phyloP scores from a whole-genome alignment of 30 jellyfish, hydroid and myxozoan species.

The Chrysaora quinquecirrha region DNA sequence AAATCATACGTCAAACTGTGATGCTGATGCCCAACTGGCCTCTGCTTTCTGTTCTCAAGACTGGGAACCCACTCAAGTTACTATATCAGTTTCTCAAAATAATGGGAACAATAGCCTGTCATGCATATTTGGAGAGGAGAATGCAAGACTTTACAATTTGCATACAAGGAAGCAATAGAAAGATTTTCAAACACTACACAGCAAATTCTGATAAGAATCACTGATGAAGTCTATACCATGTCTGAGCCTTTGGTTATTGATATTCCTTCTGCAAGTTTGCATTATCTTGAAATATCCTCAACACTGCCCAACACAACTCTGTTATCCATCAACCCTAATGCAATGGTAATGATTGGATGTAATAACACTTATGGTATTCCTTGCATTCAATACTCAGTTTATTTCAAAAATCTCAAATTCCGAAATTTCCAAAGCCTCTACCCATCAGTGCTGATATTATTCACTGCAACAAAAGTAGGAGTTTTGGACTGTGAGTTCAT shows the following conservation, averaged over 20 bases:
- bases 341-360: slow-evolving; percentile 59
- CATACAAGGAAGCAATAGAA: slow-evolving; percentile 19
- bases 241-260: slow-evolving; percentile 33
- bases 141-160: slow-evolving; percentile 72
- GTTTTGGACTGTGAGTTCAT: slow-evolving; percentile 35
- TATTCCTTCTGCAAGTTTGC: slow-evolving; percentile 1
- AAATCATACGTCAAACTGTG: no score
- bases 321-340: slow-evolving; percentile 14
- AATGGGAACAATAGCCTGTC: background rate
- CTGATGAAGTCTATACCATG: slow-evolving; percentile 38
- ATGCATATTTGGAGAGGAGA: background rate
- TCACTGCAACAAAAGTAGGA: slow-evolving; percentile 17
- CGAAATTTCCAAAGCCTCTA: slow-evolving; percentile 34
- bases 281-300: background rate
- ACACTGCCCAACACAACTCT: slow-evolving; percentile 21
- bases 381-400: slow-evolving; percentile 37
- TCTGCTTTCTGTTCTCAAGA: no score
- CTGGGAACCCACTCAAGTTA: background rate
- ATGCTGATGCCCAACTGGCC: no score
- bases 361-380: slow-evolving; percentile 1
- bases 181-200: slow-evolving; percentile 15
- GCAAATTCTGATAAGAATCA: background rate
- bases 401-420: slow-evolving; percentile 37
- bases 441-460: slow-evolving; percentile 68
- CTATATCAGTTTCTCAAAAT: background rate